Conservation (phyloP, 2,797 vertebrate species). For the Liparis tanakae region DNA sequence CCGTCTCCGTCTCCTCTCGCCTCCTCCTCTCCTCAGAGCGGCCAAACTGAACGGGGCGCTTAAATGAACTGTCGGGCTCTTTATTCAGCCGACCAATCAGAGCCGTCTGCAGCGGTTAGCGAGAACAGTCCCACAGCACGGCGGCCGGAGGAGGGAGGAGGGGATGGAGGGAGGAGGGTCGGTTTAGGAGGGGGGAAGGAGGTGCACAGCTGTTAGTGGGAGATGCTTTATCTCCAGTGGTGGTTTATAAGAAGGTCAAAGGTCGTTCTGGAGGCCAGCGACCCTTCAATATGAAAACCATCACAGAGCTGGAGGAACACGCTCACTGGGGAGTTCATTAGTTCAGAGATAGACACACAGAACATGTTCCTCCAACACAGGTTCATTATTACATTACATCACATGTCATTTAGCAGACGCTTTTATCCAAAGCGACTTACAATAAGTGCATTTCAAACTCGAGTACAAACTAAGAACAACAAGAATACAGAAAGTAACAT, state of each 20-base stretch:
- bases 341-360: background rate
- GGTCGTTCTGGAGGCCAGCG: slow-evolving; percentile 17
- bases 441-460: too few species aligned
- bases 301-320: slow-evolving; percentile 26
- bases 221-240: slow-evolving; percentile 10
- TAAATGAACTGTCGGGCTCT: slow-evolving; percentile 27
- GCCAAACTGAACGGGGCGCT: slow-evolving; percentile 12
- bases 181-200: too few species aligned
- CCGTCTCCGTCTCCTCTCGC: slow-evolving; percentile 7
- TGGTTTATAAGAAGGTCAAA: slow-evolving; percentile 34
- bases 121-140: slow-evolving; percentile 7
- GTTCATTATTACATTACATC: too few species aligned
- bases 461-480: too few species aligned
- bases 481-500: too few species aligned
- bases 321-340: slow-evolving; percentile 20
- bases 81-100: slow-evolving; percentile 25
- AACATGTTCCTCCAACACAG: background rate
- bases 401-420: too few species aligned
- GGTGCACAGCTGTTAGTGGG: slow-evolving; percentile 15
- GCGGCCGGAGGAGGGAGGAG: background rate
- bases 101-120: slow-evolving; percentile 21
- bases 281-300: slow-evolving; percentile 18
- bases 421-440: too few species aligned
- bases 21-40: slow-evolving; percentile 5
- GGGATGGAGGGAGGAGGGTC: too few species aligned